Base-by-base conservation (phyloP, 2,797 vertebrate genomes). In the Coregonus suidteri region DNA sequence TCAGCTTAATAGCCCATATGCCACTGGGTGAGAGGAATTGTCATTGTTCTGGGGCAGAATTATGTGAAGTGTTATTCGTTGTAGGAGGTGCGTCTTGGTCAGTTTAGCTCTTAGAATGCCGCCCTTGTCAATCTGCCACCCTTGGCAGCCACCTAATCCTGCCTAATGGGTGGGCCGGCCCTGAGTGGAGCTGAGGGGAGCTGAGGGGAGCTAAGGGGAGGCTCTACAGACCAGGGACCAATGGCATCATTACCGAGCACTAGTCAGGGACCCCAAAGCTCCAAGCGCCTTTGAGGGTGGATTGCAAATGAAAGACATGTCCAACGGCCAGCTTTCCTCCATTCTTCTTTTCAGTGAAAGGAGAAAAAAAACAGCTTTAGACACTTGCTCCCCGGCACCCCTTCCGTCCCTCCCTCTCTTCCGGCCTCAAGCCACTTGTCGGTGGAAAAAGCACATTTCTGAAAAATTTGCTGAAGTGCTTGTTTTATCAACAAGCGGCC, bases 341-440 rank as follows among this genome's bases (percentile, higher is more conserved):
- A 91, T 93, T 93, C 89, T 91, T 90, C 88, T 89, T 82, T 90
- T 85, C 81, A 82, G 86, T 90, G 82, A 90, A 93, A 83, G 81
- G 78, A 91, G 85, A 81, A 86, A 90, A 82, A 90, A 93, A 83
- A 82, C 77, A 91, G 85, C 65, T n/a, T n/a, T 76, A 89, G 81
- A 88, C 83, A 82, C 85, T 87, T 41, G 88, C 89, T 91, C 89
- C 88, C 84, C 79, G 88, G 88, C 72, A 18, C 65, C 15, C 86
- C 78, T 83, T 67, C 81, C 84, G 76, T 77, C 88, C 83, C 90
- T 85, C 79, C 73, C 89, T 90, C 90, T 90, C 91, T 93, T 94
- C 93, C 89, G 92, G 92, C 90, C 92, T 93, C 91, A 83, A 93
- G 89, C 91, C 90, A 92, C 93, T 94, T 93, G 90, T 93, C 90